Conservation (phyloP, 2,113 vertebrate genomes). For the Chitala chitala region DNA sequence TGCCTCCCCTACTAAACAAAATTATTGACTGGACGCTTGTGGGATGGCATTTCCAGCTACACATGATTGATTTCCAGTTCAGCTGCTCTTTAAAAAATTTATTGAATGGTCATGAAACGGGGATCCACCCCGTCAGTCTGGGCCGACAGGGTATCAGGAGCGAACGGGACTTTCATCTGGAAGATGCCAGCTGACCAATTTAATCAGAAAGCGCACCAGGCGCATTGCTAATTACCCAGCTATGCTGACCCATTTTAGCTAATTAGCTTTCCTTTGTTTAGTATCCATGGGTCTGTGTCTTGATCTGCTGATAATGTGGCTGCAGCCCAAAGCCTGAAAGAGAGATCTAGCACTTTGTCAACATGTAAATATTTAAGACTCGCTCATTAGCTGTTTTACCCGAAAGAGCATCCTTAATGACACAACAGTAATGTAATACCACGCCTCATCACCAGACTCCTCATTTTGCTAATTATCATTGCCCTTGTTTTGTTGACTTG, state of each 20-base stretch:
- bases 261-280: constrained; percentile 23
- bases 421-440: constrained; percentile 7
- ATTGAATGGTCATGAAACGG: background rate
- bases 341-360: constrained; percentile 8
- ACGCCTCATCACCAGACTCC: background rate
- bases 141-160: background rate
- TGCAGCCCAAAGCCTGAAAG: constrained; percentile 6
- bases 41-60: background rate
- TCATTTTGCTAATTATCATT: background rate
- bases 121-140: background rate
- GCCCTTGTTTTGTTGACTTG: constrained; percentile 3
- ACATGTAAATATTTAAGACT: constrained; percentile 20
- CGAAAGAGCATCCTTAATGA: constrained; percentile 9
- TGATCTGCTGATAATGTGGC: background rate
- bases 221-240: background rate
- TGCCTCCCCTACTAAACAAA: background rate
- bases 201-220: background rate
- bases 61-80: constrained; percentile 3
- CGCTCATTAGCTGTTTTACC: constrained; percentile 10
- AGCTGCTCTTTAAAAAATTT: background rate
- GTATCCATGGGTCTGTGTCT: constrained; percentile 6
- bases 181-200: background rate
- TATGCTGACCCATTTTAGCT: background rate
- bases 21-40: background rate
- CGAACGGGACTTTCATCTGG: background rate